Evolutionary conservation across 2,888 invertebrate genomes (phyloP).

Genomic region (Mactromeris polynyma): DNA sequence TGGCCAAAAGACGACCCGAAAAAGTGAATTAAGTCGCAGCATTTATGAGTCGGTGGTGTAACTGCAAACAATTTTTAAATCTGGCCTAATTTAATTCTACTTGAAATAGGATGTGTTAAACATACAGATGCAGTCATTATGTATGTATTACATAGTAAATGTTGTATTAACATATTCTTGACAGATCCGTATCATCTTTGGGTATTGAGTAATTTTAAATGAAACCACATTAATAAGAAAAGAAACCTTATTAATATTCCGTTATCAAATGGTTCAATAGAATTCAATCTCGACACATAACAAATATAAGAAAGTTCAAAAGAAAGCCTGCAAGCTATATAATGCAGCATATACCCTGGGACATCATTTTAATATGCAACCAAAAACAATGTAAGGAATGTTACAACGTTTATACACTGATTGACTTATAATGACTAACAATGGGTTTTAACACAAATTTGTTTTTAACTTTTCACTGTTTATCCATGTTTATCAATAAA

Average conservation of each 20-base stretch:
- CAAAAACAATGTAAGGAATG: background rate
- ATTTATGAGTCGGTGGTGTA: no score
- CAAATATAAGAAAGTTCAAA: constrained; percentile 1
- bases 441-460: background rate
- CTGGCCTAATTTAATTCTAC: no score
- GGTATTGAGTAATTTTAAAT: background rate
- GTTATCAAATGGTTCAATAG: background rate
- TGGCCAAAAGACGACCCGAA: no score
- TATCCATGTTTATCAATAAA: background rate
- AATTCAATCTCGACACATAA: background rate
- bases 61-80: no score
- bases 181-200: background rate
- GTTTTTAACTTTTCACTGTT: background rate
- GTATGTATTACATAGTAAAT: background rate
- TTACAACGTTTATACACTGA: background rate
- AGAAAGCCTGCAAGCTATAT: background rate
- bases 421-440: background rate
- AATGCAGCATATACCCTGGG: background rate
- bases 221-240: constrained; percentile 4
- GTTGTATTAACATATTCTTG: background rate
- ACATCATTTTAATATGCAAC: background rate
- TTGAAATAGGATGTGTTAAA: background rate
- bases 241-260: background rate
- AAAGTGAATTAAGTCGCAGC: no score
- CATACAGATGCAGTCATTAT: background rate